Evolutionary conservation across 2,113 vertebrate genomes (phyloP).

Genomic region (Cariama cristata): DNA sequence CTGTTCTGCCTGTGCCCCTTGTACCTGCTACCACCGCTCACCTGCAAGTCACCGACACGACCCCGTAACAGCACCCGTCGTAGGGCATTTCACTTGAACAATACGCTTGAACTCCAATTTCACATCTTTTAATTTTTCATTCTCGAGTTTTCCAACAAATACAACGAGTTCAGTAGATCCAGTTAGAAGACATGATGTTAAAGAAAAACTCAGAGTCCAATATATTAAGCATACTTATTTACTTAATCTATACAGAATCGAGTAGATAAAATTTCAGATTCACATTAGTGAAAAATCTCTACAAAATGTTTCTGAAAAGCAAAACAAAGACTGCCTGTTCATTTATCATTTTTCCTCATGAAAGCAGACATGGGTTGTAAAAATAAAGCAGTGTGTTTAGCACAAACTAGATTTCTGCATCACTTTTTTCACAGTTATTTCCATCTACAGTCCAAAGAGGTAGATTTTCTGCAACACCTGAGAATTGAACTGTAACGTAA

Average conservation of each 20-base stretch:
- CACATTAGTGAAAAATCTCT: slow-evolving; percentile 88
- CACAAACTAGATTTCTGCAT: slow-evolving; percentile 86
- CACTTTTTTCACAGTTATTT: slow-evolving; percentile 90
- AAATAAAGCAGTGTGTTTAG: slow-evolving; percentile 88
- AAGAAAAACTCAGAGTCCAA: slow-evolving; percentile 77
- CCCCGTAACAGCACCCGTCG: neutral
- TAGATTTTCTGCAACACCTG: slow-evolving; percentile 96
- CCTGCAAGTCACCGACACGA: fast-evolving
- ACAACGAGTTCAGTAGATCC: neutral
- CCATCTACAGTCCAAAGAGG: slow-evolving; percentile 90
- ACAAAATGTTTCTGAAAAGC: slow-evolving; percentile 97
- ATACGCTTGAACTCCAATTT: neutral
- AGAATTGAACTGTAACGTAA: slow-evolving; percentile 86
- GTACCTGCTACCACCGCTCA: neutral
- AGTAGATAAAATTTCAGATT: slow-evolving; percentile 87
- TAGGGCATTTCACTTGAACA: neutral
- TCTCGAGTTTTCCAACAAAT: neutral
- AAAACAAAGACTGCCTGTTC: slow-evolving; percentile 86
- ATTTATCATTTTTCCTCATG: slow-evolving; percentile 82
- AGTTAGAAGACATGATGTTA: neutral
- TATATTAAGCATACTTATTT: slow-evolving; percentile 85
- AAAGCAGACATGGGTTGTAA: slow-evolving; percentile 83
- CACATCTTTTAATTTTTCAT: neutral
- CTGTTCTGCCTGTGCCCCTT: neutral
- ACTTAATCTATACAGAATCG: slow-evolving; percentile 85